These are phyloP conservation scores for Cheilosia urbana DNA, from an alignment of 2,888 invertebrate genomes.

Conservation along the genomic window DNA sequence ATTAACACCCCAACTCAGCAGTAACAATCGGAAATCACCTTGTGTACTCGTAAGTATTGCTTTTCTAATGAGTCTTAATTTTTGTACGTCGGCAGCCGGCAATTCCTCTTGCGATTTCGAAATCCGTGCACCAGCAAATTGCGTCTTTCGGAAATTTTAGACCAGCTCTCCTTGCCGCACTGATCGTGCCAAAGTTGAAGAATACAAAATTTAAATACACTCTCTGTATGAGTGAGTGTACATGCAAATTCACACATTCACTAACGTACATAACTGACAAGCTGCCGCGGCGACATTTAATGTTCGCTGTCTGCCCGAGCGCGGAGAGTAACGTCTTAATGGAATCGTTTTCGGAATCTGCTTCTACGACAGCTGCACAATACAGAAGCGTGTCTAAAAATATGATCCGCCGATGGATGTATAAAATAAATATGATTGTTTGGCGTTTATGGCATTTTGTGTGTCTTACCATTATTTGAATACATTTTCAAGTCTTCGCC, in stretches of 20 bases:
- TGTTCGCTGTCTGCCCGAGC: slow-evolving; percentile 37
- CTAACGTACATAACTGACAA: slow-evolving; percentile 14
- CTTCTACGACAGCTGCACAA: slow-evolving; percentile 19
- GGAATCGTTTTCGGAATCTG: slow-evolving; percentile 20
- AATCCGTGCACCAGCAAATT: slow-evolving; percentile 33
- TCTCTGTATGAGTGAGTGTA: too few species aligned
- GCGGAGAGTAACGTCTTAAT: slow-evolving; percentile 63
- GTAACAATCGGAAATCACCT: slow-evolving; percentile 80
- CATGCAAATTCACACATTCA: background rate
- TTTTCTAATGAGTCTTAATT: slow-evolving; percentile 29
- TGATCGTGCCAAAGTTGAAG: background rate
- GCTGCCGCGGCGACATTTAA: slow-evolving; percentile 57
- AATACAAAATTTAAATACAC: slow-evolving; percentile 16
- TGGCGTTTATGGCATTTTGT: slow-evolving; percentile 27
- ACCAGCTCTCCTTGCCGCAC: slow-evolving; percentile 9
- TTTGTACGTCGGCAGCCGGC: slow-evolving; percentile 19
- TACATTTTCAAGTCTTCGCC: slow-evolving; percentile 30
- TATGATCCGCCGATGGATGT: slow-evolving; percentile 48
- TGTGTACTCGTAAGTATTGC: slow-evolving; percentile 79
- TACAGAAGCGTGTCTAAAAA: slow-evolving; percentile 55
- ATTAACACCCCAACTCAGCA: slow-evolving; percentile 82
- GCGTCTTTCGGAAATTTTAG: slow-evolving; percentile 55
- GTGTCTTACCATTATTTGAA: slow-evolving; percentile 44
- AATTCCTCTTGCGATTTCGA: slow-evolving; percentile 42
- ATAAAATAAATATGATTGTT: slow-evolving; percentile 56